phyloP scores from a whole-genome alignment of 1,140 invertebrate genomes.

The Diorhabda carinulata region DNA sequence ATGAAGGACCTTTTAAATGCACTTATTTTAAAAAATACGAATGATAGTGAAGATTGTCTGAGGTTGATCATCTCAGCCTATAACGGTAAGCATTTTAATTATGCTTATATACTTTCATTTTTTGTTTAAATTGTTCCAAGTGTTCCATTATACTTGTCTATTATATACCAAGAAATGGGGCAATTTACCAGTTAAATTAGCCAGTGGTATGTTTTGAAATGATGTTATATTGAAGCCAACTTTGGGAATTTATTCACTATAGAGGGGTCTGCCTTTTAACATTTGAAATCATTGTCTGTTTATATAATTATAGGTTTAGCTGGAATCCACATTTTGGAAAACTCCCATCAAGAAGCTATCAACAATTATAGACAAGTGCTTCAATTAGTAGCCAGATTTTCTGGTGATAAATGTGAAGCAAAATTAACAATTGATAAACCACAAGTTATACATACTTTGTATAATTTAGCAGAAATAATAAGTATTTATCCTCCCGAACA shows the following conservation, averaged over 20 bases:
- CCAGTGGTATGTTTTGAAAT: too few species aligned
- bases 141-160: too few species aligned
- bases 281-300: too few species aligned
- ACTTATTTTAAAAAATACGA: constrained; percentile 61
- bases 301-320: constrained; percentile 50
- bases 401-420: constrained; percentile 38
- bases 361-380: constrained; percentile 61
- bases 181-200: too few species aligned
- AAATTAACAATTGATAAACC: constrained; percentile 49
- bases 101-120: too few species aligned
- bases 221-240: too few species aligned
- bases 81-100: constrained; percentile 52
- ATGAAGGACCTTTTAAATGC: constrained; percentile 66
- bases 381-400: constrained; percentile 53
- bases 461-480: constrained; percentile 61
- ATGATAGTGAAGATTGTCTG: constrained; percentile 64
- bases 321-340: constrained; percentile 58
- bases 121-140: too few species aligned
- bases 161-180: too few species aligned
- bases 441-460: constrained; percentile 63
- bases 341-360: constrained; percentile 55
- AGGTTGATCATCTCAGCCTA: constrained; percentile 59
- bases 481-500: constrained; percentile 41
- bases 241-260: too few species aligned
- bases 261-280: too few species aligned